Percentiles rank a stretch among this genome's conserved stretches.
phyloP scores from a whole-genome alignment of 2,888 invertebrate species.

The Osedax fenrisi region DNA sequence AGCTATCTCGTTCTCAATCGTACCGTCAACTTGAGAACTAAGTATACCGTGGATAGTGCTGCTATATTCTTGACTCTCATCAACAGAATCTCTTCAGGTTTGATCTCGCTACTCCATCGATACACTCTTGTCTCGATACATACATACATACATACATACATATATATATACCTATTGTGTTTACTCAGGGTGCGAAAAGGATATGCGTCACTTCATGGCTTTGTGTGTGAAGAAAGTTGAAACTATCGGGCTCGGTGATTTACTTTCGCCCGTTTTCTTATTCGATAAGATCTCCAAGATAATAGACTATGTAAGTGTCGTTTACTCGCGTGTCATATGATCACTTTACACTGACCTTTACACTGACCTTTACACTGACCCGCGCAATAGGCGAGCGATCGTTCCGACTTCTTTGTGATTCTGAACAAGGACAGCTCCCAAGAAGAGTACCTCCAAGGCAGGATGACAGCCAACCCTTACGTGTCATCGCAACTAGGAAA shows the following conservation, averaged over 20 bases:
- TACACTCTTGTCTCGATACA: too few relatives aligned
- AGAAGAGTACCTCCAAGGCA: constrained; percentile 91
- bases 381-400: neutral
- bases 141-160: too few relatives aligned
- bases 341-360: too few relatives aligned
- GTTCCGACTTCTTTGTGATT: constrained; percentile 82
- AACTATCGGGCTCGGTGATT: constrained; percentile 72
- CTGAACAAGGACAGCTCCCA: constrained; percentile 96
- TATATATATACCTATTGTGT: too few relatives aligned
- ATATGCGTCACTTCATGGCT: constrained; percentile 90
- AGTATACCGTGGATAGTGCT: too few relatives aligned
- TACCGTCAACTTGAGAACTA: too few relatives aligned
- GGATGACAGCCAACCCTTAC: constrained; percentile 96
- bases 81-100: too few relatives aligned
- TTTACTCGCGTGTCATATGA: too few relatives aligned
- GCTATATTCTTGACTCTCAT: too few relatives aligned
- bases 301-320: constrained; percentile 65
- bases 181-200: constrained; percentile 82
- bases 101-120: too few relatives aligned
- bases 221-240: constrained; percentile 89
- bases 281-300: constrained; percentile 92
- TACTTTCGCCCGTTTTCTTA: constrained; percentile 89
- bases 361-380: too few relatives aligned
- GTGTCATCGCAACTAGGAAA: constrained; percentile 87
- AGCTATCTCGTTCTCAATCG: too few relatives aligned